Evolutionary conservation across 2,797 vertebrate species (phyloP).

Genomic region (Esox lucius): DNA sequence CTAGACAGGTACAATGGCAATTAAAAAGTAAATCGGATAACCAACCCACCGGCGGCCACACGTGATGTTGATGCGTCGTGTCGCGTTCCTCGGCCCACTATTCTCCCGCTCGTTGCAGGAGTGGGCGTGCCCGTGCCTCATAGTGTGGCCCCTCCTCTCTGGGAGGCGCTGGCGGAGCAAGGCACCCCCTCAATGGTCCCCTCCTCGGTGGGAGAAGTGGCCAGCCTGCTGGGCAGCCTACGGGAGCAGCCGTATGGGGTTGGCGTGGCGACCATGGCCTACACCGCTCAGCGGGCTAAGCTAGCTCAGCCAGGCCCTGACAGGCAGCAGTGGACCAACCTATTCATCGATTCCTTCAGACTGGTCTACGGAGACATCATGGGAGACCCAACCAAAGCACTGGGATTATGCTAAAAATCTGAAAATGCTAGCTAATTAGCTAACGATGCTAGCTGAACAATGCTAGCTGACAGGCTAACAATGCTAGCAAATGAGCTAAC

Average conservation of each 20-base stretch:
- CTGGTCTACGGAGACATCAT: slow-evolving; percentile 92
- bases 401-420: slow-evolving; percentile 85
- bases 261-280: slow-evolving; percentile 95
- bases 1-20: not conserved
- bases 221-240: slow-evolving; percentile 86
- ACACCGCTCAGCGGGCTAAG: slow-evolving; percentile 97
- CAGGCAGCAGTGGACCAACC: slow-evolving; percentile 92
- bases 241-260: slow-evolving; percentile 83
- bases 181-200: slow-evolving; percentile 82
- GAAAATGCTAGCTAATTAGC: slow-evolving; percentile 60
- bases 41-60: not conserved
- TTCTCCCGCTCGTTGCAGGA: slow-evolving; percentile 19
- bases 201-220: slow-evolving; percentile 86
- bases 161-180: slow-evolving; percentile 79
- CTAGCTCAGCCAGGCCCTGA: slow-evolving; percentile 84
- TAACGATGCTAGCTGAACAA: not conserved
- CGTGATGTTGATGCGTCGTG: slow-evolving; percentile 46
- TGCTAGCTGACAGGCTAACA: slow-evolving; percentile 15
- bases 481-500: slow-evolving; percentile 2
- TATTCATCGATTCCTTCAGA: slow-evolving; percentile 97
- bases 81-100: slow-evolving; percentile 70
- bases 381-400: slow-evolving; percentile 83
- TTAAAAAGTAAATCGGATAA: not conserved
- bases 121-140: slow-evolving; percentile 22
- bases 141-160: slow-evolving; percentile 77